These are phyloP conservation scores for Garrulus glandarius DNA, from an alignment of 2,797 vertebrate genomes.

Conservation along the genomic window DNA sequence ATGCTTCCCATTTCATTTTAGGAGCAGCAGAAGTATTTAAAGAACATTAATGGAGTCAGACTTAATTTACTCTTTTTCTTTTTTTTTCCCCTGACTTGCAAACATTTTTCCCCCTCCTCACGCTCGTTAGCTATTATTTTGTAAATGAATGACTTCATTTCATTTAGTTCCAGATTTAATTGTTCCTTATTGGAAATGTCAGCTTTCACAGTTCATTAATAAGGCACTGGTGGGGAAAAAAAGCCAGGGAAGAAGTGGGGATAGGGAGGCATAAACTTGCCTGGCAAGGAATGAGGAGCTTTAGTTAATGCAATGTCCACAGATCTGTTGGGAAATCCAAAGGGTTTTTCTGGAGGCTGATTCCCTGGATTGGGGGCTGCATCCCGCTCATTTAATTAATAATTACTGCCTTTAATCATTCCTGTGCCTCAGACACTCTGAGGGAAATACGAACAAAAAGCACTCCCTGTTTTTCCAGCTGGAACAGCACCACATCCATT, in stretches of 20 bases:
- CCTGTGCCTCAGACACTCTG: neutral
- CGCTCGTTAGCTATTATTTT: constrained; percentile 67
- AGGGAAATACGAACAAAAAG: neutral
- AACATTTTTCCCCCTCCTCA: constrained; percentile 50
- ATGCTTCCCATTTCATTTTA: constrained; percentile 53
- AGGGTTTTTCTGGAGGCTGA: fast-evolving
- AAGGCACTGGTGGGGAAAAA: neutral
- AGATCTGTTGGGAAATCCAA: neutral
- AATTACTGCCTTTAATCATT: neutral
- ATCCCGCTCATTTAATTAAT: neutral
- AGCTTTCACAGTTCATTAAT: constrained; percentile 72
- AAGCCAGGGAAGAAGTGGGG: neutral
- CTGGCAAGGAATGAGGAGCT: neutral
- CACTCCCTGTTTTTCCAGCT: neutral
- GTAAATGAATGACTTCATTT: constrained; percentile 69
- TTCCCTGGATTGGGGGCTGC: neutral
- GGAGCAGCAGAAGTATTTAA: constrained; percentile 51
- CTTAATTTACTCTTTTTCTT: constrained; percentile 58
- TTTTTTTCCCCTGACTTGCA: neutral
- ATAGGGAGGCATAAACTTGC: neutral
- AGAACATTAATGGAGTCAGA: constrained; percentile 53
- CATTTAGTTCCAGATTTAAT: constrained; percentile 63
- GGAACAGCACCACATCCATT: neutral
- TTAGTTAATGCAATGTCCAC: neutral
- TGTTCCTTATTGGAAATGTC: constrained; percentile 71